Evolutionary conservation across 2,888 invertebrate species (phyloP).

Genomic region (Troglohyphantes excavatus): DNA sequence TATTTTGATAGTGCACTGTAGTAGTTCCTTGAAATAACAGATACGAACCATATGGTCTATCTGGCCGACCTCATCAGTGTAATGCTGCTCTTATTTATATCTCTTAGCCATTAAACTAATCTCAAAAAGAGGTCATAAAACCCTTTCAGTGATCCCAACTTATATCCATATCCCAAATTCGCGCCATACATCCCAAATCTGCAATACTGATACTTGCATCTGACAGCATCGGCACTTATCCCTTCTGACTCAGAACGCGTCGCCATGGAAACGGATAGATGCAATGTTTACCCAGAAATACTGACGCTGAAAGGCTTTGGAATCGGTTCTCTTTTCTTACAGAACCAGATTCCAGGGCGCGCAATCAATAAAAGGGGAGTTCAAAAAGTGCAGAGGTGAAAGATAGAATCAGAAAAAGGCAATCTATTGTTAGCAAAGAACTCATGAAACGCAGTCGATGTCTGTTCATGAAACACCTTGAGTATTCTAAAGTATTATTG

Average conservation of each 20-base stretch:
- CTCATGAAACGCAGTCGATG: too few species aligned
- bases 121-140: neutral
- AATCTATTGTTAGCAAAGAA: too few species aligned
- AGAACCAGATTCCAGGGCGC: neutral
- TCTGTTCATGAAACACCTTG: too few species aligned
- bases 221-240: neutral
- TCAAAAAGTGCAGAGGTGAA: too few species aligned
- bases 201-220: neutral
- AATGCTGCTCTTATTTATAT: too few species aligned
- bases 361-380: neutral
- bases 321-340: too few species aligned
- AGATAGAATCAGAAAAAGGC: too few species aligned
- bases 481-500: too few species aligned
- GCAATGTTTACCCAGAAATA: constrained; percentile 26
- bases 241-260: neutral
- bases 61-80: too few species aligned
- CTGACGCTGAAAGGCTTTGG: neutral
- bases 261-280: constrained; percentile 27
- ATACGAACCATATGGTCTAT: too few species aligned
- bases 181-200: neutral
- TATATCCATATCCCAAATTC: neutral
- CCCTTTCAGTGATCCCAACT: neutral
- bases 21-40: too few species aligned
- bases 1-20: too few species aligned
- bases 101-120: neutral